Conservation (phyloP, 2,888 invertebrate species). For the Nephrotoma appendiculata region DNA sequence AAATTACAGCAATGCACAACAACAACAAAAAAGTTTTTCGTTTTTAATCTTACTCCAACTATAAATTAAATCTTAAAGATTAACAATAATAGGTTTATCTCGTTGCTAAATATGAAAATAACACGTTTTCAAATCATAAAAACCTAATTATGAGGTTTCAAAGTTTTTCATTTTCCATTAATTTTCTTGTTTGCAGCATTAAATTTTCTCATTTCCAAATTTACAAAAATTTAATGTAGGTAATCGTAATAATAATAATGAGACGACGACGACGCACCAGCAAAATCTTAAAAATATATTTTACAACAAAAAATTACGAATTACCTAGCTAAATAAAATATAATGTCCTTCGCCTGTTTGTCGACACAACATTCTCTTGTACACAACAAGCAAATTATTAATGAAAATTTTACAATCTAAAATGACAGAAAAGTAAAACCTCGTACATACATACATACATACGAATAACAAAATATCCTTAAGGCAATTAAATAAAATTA, state of each 20-base stretch:
- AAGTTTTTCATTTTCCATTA: not conserved
- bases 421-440: not conserved
- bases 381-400: not conserved
- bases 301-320: not conserved
- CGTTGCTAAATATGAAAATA: not conserved
- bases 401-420: constrained; percentile 5
- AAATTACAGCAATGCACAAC: not conserved
- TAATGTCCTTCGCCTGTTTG: not conserved
- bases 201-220: not conserved
- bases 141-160: not conserved
- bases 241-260: not conserved
- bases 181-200: not conserved
- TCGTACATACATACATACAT: too few relatives aligned
- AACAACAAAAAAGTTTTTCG: not conserved
- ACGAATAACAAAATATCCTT: not conserved
- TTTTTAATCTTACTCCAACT: not conserved
- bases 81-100: not conserved
- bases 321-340: not conserved
- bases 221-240: not conserved
- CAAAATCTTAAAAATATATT: not conserved
- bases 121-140: not conserved
- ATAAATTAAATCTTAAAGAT: not conserved
- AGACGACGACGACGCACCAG: not conserved
- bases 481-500: not conserved
- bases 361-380: not conserved